Conservation (phyloP, 2,797 vertebrate species). For the Pseudomugil tenellus region DNA sequence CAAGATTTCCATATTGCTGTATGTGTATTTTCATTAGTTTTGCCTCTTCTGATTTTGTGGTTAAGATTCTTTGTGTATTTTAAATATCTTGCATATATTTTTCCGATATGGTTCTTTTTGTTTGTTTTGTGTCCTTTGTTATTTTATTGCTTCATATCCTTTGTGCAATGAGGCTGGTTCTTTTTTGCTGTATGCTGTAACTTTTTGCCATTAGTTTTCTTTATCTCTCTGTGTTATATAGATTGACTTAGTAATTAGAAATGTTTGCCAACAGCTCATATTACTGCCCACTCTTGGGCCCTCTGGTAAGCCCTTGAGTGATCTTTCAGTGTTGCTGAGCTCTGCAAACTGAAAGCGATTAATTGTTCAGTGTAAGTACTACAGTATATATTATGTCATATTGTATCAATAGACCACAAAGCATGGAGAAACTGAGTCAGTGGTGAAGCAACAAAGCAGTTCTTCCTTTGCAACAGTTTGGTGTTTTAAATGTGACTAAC, state of each 20-base stretch:
- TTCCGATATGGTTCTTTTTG: neutral
- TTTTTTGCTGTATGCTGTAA: neutral
- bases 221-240: neutral
- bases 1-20: too few species aligned
- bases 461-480: neutral
- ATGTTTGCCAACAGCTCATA: neutral
- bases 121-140: neutral
- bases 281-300: neutral
- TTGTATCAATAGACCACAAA: constrained; percentile 5
- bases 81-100: too few species aligned
- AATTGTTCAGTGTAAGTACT: neutral
- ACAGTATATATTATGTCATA: neutral
- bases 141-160: too few species aligned
- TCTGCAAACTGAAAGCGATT: neutral
- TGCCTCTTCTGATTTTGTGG: neutral
- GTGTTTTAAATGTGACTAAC: neutral
- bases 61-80: too few species aligned
- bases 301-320: neutral
- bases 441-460: neutral
- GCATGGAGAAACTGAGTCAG: neutral
- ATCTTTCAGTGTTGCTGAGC: too few species aligned
- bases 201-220: neutral
- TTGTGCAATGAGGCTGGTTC: too few species aligned
- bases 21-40: neutral
- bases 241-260: neutral